Base-by-base conservation (phyloP, 2,113 vertebrate species). In the Gasterosteus nipponicus region DNA sequence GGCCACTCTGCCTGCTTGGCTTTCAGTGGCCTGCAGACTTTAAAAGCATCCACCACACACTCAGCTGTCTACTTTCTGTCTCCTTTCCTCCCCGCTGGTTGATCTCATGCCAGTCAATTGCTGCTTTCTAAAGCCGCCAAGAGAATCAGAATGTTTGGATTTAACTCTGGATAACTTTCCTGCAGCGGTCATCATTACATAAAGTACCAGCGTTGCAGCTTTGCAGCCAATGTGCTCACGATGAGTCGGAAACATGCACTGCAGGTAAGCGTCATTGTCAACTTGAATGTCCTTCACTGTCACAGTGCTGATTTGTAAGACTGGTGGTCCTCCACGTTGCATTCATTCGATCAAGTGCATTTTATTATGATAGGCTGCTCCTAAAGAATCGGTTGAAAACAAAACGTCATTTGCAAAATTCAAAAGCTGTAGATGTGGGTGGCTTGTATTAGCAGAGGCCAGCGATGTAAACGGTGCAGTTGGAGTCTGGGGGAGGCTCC, bases 211-310 rank as follows among this genome's bases (percentile, higher is more conserved):
- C 33, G 22, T 65, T 75, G 31, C 61, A 53, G 41, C 33, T 29
- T 65, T 75, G 31, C 68, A 16, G 26, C 67, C 59, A 0, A 15
- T 42, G 75, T 66, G 58, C 33, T 59, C 12, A 59, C 67, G 2
- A 49, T n/a, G 47, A 75, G 57, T 72, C 35, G 35, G 29, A 77
- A 80, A 72, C 54, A 69, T 66, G 80, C 80, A 44, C 62, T 11
- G 75, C 54, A 46, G 66, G 87, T 83, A 69, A 19, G n/a, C 22
- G n/a, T 62, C 12, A 33, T 39, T 82, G 78, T 88, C 81, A 82
- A 41, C 75, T 59, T 61, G 8, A 16, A 49, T 77, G 80, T 86
- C 85, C 86, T 87, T 69, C 8, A 1, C 65, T 84, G 78, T 84
- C 78, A 74, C 16, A 61, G 73, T 16, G 72, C 74, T 81, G 84